Conservation (phyloP, 2,888 invertebrate species). For the Sinodicranocentrus sp. region DNA sequence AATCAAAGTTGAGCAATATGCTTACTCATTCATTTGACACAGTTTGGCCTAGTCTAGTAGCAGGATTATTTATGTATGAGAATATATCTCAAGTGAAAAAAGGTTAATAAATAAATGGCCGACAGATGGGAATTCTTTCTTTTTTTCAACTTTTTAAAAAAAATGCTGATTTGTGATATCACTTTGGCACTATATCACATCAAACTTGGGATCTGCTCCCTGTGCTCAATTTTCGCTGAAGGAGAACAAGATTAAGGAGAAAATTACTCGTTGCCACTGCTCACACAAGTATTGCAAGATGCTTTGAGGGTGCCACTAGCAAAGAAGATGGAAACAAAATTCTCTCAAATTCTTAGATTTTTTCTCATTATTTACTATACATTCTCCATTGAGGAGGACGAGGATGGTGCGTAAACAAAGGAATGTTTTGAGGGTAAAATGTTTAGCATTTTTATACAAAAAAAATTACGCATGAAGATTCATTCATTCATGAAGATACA, state of each 20-base stretch:
- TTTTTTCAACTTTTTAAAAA: no score
- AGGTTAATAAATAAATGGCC: conserved; percentile 29
- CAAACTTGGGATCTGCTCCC: background rate
- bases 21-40: no score
- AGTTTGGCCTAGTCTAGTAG: no score
- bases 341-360: background rate
- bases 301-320: conserved; percentile 4
- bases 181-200: background rate
- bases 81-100: no score
- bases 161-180: conserved; percentile 18
- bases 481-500: no score
- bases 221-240: background rate
- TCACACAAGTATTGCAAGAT: background rate
- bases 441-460: background rate
- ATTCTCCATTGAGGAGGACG: no score
- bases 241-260: conserved; percentile 24
- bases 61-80: no score
- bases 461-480: no score
- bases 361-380: background rate
- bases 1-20: background rate
- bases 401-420: no score
- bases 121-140: conserved; percentile 11
- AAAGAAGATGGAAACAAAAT: background rate
- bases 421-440: no score
- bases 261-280: conserved; percentile 13